Conservation (phyloP, 2,888 invertebrate species). For the Drosophila picticornis region DNA sequence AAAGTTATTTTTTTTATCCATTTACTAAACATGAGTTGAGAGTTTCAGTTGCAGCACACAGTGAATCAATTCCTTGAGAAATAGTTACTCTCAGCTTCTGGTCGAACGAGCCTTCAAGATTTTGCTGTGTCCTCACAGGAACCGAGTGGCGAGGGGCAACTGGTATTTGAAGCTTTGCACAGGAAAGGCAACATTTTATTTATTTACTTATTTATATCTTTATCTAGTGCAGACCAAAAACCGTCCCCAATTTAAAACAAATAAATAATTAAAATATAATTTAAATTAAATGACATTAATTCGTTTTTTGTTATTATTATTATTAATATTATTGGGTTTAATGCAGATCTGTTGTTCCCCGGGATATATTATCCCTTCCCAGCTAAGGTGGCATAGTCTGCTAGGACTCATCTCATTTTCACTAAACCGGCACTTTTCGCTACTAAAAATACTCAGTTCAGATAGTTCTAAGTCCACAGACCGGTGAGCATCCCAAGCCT, state of each 20-base stretch:
- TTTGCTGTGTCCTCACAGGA: neutral
- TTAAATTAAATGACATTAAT: neutral
- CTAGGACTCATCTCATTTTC: too few species aligned
- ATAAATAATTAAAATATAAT: neutral
- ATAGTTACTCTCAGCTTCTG: neutral
- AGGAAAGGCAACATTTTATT: neutral
- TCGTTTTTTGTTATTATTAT: neutral
- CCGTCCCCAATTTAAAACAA: neutral
- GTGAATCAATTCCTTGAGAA: neutral
- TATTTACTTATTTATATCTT: neutral
- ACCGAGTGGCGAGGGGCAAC: neutral
- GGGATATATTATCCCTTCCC: neutral
- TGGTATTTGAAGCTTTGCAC: neutral
- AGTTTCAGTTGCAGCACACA: neutral
- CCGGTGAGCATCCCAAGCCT: neutral
- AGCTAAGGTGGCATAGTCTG: neutral
- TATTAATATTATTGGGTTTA: neutral
- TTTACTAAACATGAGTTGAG: neutral
- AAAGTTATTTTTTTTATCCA: too few species aligned
- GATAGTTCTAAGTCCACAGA: neutral
- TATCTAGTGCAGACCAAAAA: neutral
- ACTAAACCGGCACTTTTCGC: neutral
- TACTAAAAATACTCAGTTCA: neutral
- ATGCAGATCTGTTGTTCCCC: neutral
- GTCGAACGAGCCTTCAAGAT: neutral